Percentiles rank a stretch among this genome's conserved stretches.
phyloP scores from a whole-genome alignment of 1,140 invertebrate species.

The Chionoecetes opilio region DNA sequence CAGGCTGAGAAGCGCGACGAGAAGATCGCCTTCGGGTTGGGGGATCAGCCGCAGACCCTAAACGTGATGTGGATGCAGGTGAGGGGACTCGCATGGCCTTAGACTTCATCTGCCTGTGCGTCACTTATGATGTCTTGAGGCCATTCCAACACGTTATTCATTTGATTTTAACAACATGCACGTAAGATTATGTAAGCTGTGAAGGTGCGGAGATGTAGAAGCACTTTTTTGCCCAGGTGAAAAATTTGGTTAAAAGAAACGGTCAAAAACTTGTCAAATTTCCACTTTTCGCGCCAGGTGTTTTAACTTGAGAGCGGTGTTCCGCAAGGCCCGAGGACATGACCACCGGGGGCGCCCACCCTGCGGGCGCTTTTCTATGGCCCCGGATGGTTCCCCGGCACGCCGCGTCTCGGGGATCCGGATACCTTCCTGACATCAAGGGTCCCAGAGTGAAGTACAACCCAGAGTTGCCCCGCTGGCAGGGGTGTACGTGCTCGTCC shows the following conservation, averaged over 20 bases:
- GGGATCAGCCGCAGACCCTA: conserved; percentile 62
- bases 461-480: conserved; percentile 88
- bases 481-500: conserved; percentile 88
- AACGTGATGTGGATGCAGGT: conserved; percentile 70
- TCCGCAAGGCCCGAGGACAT: conserved; percentile 59
- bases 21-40: conserved; percentile 65
- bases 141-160: too few species aligned
- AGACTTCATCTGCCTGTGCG: too few species aligned
- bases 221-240: too few species aligned
- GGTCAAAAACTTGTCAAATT: too few species aligned
- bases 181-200: too few species aligned
- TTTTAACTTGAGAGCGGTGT: conserved; percentile 50
- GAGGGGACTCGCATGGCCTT: not conserved
- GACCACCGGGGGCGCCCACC: conserved; percentile 61
- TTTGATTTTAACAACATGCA: too few species aligned
- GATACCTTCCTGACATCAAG: conserved; percentile 82
- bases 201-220: too few species aligned
- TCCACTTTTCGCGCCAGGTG: conserved; percentile 35
- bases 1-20: conserved; percentile 47
- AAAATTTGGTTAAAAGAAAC: too few species aligned
- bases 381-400: conserved; percentile 74
- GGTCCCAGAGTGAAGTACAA: conserved; percentile 86
- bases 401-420: conserved; percentile 68
- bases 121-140: too few species aligned
- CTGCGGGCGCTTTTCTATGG: conserved; percentile 71